Base-by-base conservation (phyloP, 2,888 invertebrate genomes). In the Coremacera marginata region DNA sequence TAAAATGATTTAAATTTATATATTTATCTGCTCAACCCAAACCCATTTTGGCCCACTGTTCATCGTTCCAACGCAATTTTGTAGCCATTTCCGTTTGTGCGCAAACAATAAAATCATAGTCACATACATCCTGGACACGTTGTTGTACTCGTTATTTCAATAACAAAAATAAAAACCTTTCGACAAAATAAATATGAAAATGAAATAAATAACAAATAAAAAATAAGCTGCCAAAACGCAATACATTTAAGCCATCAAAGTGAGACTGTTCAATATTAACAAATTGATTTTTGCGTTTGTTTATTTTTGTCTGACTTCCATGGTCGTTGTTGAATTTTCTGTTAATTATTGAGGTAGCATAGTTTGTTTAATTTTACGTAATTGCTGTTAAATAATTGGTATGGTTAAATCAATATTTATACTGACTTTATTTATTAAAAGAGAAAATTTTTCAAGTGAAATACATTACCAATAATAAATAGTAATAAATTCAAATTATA, bases 41-140 rank as follows among this genome's bases (percentile, higher is more conserved):
- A 37, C 37, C 8, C 5, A 8, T 37, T 7, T 37, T 37, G 37
- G 2, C 25, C 14, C 49, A 34, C 25, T 16, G 68, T 22, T 11
- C 27, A 27, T 27, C 49, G 19, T 9, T 19, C 8, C 68, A 14
- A 68, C n/a, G 49, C 51, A 25, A 68, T 51, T 68, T 68, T 51
- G 68, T 68, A 34, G 51, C 68, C 51, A 68, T 51, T 67, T 68
- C 65, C 37, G 65, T 51, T 68, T 22, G 68, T 9, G 16, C 19
- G 51, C 25, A 51, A 68, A 49, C 1, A 34, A 44, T 37, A 60
- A 60, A 60, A 25, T 22, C 57, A 25, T 19, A 7, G 1, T 19
- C 55, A n/a, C 7, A 1, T 25, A 60, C 11, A 60, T 9, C 19
- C 11, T 1, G 8, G 1, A 8, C 5, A 44, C 11, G 44, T 44